Evolutionary conservation across 2,113 vertebrate species (phyloP), one percentile per base, ranked within the genome.

Genomic region (Corythornis madagascariensis): DNA sequence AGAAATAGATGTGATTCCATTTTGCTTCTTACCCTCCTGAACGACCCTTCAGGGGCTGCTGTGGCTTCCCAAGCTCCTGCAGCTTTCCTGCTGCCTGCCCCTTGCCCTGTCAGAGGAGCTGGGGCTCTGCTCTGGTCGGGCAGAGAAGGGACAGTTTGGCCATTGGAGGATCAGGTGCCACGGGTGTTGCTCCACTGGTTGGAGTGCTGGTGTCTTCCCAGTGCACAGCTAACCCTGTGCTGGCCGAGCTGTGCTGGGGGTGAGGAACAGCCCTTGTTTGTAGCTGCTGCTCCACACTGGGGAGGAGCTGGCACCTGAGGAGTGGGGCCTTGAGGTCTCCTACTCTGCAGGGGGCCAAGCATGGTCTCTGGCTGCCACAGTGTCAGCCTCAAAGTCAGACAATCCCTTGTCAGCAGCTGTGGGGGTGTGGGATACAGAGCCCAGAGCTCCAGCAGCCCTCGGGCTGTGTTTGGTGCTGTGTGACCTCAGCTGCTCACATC

Each of bases 41-140:
- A 5, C n/a, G 18, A 18, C 84, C 57, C 53, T 71, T 77, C 20
- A 5, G 2, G 40, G 16, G 15, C 24, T 67, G n/a, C 38, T 43
- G 52, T 29, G 1, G 0, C 53, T 55, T 53, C 16, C 45, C 45
- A 31, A 47, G n/a, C 11, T 26, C 1, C 0, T 3, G 22, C 11
- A 16, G 70, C 1, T 67, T 67, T 67, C 20, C n/a, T 83, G 66
- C 40, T 64, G 43, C 65, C 35, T 69, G 28, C 65, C 28, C 38
- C 31, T 31, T 0, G 0, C 22, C 3, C 6, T 14, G 1, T n/a
- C 55, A n/a, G 13, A 12, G 33, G 8, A 70, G 26, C 0, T 0
- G 24, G 64, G 7, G 29, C 38, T 71, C 38, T 38, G 61, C 55
- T 73, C 13, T 7, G 1, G 38, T 50, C 40, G 0, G 4, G 6